phyloP scores from a whole-genome alignment of 2,888 invertebrate species.

The Conchocele bisecta region DNA sequence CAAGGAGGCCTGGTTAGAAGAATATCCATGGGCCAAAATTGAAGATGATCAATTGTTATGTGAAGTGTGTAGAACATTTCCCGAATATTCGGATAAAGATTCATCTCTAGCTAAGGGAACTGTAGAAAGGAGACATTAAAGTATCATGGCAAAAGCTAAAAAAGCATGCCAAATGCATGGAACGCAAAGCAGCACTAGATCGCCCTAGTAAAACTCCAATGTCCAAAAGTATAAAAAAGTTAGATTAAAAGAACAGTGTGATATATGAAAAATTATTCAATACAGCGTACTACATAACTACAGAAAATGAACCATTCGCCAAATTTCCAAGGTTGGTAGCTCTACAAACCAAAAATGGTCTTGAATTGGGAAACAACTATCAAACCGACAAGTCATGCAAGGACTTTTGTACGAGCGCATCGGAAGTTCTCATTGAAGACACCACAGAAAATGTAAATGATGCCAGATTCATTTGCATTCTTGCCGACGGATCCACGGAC shows the following conservation, averaged over 20 bases:
- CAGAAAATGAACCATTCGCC: no score
- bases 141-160: conserved; percentile 24
- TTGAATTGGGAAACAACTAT: conserved; percentile 23
- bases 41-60: not conserved
- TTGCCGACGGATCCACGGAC: conserved; percentile 25
- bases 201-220: conserved; percentile 8
- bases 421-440: conserved; percentile 10
- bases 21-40: not conserved
- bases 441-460: conserved; percentile 7
- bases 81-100: not conserved
- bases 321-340: no score
- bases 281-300: conserved; percentile 36
- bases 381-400: conserved; percentile 23
- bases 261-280: conserved; percentile 20
- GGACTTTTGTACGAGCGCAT: conserved; percentile 9
- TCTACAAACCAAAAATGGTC: no score
- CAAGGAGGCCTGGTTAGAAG: conserved; percentile 1
- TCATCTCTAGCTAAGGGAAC: conserved; percentile 10
- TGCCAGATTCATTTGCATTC: conserved; percentile 24
- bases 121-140: conserved; percentile 24
- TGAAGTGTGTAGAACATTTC: conserved; percentile 1
- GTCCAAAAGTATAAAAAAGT: conserved; percentile 12
- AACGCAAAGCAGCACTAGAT: conserved; percentile 9
- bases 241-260: conserved; percentile 6
- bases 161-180: conserved; percentile 28